These are phyloP conservation scores for Leptodactylus fuscus DNA, from an alignment of 2,113 vertebrate species.

Conservation along the genomic window DNA sequence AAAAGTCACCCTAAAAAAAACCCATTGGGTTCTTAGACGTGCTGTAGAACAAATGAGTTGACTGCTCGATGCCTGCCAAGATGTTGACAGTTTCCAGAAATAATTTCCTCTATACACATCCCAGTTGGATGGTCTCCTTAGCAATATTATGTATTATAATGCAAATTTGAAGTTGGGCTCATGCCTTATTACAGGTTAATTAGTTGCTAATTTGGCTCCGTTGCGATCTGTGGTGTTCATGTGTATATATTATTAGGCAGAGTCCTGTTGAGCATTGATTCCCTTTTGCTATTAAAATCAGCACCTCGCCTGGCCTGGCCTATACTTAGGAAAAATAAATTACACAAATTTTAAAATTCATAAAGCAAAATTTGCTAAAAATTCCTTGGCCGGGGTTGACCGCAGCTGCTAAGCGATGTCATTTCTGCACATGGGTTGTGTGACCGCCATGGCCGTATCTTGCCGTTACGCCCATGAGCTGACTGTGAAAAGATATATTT, in stretches of 20 bases:
- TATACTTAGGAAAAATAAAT: background rate
- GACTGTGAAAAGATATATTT: no score
- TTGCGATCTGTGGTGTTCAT: background rate
- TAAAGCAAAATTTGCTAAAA: background rate
- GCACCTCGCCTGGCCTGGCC: background rate
- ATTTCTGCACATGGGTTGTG: no score
- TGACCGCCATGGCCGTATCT: background rate
- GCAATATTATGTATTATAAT: constrained; percentile 49
- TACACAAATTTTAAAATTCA: background rate
- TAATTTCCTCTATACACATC: constrained; percentile 15
- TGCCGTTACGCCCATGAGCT: background rate
- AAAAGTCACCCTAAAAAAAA: constrained; percentile 1
- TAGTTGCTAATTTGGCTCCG: constrained; percentile 40
- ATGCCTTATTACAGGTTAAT: constrained; percentile 51
- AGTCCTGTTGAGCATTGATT: background rate
- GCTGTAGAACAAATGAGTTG: constrained; percentile 8
- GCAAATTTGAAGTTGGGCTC: constrained; percentile 40
- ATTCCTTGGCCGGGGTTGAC: background rate
- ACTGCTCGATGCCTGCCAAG: constrained; percentile 28
- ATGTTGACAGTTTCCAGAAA: constrained; percentile 39
- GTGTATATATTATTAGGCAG: constrained; percentile 8
- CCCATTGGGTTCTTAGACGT: background rate
- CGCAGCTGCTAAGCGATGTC: background rate
- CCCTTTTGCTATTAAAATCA: background rate
- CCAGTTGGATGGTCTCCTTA: constrained; percentile 42